Evolutionary conservation across 2,113 vertebrate genomes (phyloP).

Genomic region (Callaeas wilsoni): DNA sequence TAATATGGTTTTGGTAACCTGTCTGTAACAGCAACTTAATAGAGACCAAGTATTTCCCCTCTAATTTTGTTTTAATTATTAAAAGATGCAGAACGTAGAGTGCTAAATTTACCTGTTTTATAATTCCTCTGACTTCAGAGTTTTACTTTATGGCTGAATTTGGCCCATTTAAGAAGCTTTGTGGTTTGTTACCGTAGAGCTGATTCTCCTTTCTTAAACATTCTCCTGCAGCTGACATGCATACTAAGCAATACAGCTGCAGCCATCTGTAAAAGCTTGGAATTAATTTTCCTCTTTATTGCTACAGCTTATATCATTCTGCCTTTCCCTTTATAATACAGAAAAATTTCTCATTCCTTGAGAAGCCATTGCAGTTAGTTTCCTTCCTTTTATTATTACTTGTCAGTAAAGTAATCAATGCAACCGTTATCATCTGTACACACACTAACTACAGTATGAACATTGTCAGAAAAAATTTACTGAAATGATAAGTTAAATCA

Average conservation of each 20-base stretch:
- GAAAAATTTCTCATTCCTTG: not conserved
- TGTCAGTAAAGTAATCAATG: slow-evolving; percentile 36
- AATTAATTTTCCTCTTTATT: slow-evolving; percentile 43
- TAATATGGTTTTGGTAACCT: not conserved
- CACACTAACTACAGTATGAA: not conserved
- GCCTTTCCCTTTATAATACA: slow-evolving; percentile 1
- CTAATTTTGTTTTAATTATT: slow-evolving; percentile 17
- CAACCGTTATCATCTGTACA: not conserved
- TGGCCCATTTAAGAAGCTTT: not conserved
- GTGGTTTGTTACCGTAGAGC: not conserved
- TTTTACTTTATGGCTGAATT: not conserved
- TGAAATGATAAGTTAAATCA: slow-evolving; percentile 24
- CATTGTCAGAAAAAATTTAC: not conserved
- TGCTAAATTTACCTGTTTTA: not conserved
- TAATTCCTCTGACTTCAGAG: not conserved
- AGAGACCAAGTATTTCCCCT: not conserved
- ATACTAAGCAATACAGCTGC: slow-evolving; percentile 3
- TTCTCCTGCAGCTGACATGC: not conserved
- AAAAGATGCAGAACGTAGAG: not conserved
- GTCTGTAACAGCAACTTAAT: not conserved
- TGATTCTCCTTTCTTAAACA: not conserved
- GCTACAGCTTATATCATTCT: slow-evolving; percentile 6
- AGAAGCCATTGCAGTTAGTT: slow-evolving; percentile 19
- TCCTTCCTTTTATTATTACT: slow-evolving; percentile 35
- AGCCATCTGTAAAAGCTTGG: slow-evolving; percentile 27